These are phyloP conservation scores for Prunella himalayana DNA, from an alignment of 2,113 vertebrate species.

Conservation along the genomic window DNA sequence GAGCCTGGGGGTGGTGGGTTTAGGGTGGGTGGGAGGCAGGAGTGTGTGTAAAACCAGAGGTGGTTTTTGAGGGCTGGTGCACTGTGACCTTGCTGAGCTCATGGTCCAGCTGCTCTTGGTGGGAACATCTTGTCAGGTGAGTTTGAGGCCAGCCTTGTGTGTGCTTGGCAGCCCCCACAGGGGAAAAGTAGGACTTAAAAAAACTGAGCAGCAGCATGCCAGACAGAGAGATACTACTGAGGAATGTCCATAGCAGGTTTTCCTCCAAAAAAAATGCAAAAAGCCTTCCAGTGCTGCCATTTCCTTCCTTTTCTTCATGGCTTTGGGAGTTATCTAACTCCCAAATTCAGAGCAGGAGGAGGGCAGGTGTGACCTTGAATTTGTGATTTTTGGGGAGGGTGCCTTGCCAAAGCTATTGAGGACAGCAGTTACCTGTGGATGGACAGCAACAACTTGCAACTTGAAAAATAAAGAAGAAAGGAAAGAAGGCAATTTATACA, in stretches of 20 bases:
- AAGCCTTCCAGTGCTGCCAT: fast-evolving
- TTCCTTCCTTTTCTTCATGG: not conserved
- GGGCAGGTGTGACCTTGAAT: not conserved
- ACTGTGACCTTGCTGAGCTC: not conserved
- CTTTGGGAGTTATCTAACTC: not conserved
- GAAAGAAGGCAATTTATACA: not conserved
- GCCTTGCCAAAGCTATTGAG: not conserved
- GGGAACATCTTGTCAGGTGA: not conserved
- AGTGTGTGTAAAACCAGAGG: not conserved
- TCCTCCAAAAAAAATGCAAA: not conserved
- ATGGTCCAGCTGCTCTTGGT: not conserved
- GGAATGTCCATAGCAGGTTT: not conserved
- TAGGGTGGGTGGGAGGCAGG: fast-evolving
- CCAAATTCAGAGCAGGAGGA: not conserved
- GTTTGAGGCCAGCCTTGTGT: not conserved
- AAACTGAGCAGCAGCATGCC: not conserved
- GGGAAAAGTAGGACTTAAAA: not conserved
- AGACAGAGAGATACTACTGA: not conserved
- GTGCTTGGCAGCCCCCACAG: not conserved
- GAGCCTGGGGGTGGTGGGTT: not conserved
- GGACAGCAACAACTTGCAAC: not conserved
- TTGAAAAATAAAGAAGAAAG: not conserved
- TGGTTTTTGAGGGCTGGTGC: not conserved
- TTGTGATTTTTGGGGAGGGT: not conserved
- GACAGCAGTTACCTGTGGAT: not conserved